Conservation (phyloP, 2,797 vertebrate species). For the Enteromius trimaculatus region DNA sequence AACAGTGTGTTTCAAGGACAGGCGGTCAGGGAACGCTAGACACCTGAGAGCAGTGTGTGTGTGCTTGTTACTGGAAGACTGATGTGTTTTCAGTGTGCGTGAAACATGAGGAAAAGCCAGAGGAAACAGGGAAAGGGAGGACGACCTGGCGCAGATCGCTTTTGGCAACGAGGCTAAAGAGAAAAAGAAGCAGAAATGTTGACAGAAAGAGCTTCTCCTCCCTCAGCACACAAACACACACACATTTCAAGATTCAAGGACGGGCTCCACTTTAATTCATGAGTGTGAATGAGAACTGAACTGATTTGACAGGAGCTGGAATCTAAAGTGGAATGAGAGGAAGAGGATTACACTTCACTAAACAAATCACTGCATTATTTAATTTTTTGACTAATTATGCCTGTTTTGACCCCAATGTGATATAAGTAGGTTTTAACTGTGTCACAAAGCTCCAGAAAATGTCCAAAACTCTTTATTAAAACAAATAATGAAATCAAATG, state of each 20-base stretch:
- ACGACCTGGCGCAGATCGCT: neutral
- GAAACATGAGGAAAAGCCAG: conserved; percentile 33
- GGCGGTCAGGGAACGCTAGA: neutral
- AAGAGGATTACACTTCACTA: neutral
- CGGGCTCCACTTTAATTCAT: neutral
- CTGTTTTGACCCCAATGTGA: neutral
- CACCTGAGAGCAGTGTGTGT: conserved; percentile 34
- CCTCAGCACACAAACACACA: conserved; percentile 39
- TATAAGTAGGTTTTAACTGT: neutral
- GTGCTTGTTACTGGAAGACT: conserved; percentile 41
- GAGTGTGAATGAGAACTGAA: neutral
- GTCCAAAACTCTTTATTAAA: neutral
- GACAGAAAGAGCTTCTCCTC: conserved; percentile 56
- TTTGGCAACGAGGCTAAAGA: conserved; percentile 37
- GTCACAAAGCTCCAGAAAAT: neutral
- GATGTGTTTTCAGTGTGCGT: conserved; percentile 55
- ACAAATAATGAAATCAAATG: neutral
- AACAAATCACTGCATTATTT: neutral
- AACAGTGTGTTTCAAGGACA: conserved; percentile 5
- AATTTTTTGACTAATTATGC: neutral
- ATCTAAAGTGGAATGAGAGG: neutral
- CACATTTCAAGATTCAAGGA: neutral
- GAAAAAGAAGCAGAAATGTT: conserved; percentile 39
- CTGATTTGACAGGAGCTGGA: neutral
- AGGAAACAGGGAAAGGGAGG: conserved; percentile 42